Conservation (phyloP, 2,888 invertebrate species). For the Ornithoptera priamus region DNA sequence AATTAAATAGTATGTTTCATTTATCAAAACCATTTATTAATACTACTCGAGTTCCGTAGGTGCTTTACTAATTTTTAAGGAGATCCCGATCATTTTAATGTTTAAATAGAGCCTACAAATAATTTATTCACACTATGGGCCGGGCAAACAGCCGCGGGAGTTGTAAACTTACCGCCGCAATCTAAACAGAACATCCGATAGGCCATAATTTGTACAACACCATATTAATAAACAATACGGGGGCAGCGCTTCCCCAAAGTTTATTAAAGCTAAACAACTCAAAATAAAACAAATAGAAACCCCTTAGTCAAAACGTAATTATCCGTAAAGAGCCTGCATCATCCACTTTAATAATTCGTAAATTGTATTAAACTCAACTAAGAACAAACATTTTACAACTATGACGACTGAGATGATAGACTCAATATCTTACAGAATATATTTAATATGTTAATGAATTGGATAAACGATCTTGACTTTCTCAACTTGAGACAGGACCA, state of each 20-base stretch:
- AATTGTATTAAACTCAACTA: not conserved
- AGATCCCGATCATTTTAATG: conserved; percentile 49
- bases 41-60: not conserved
- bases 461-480: too few relatives aligned
- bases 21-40: not conserved
- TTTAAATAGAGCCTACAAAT: conserved; percentile 63
- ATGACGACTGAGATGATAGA: too few relatives aligned
- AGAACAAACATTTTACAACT: not conserved
- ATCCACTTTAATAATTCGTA: not conserved
- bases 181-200: conserved; percentile 69
- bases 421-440: too few relatives aligned
- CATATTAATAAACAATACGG: conserved; percentile 34
- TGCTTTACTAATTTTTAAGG: conserved; percentile 7
- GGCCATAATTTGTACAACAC: conserved; percentile 57
- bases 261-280: conserved; percentile 14
- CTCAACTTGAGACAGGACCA: too few relatives aligned
- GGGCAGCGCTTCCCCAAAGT: conserved; percentile 16
- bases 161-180: conserved; percentile 61
- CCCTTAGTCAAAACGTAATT: not conserved
- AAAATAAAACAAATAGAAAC: conserved; percentile 27
- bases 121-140: conserved; percentile 69
- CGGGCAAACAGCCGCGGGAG: conserved; percentile 53
- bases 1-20: not conserved
- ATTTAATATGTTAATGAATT: too few relatives aligned
- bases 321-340: not conserved